These are phyloP conservation scores for Mormyrus hasselquistii DNA, from an alignment of 2,797 vertebrate species.

Conservation along the genomic window DNA sequence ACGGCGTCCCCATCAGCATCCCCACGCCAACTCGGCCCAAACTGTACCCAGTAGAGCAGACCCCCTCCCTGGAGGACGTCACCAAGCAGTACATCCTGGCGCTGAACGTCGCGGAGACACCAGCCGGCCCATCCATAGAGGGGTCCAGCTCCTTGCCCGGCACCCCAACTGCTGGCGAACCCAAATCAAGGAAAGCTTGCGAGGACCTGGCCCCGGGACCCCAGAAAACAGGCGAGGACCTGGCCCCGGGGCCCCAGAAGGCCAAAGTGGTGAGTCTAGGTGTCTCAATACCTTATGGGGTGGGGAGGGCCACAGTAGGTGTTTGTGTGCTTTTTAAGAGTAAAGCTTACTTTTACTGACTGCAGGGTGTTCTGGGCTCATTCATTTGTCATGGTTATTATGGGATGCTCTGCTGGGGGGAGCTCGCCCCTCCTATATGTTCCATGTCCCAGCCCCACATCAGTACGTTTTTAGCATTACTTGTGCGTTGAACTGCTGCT, in stretches of 20 bases:
- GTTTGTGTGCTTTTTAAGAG: not conserved
- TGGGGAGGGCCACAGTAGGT: not conserved
- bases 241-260: constrained; percentile 49
- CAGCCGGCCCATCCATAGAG: constrained; percentile 49
- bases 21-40: constrained; percentile 49
- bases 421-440: not conserved
- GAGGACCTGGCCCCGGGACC: constrained; percentile 52
- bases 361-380: not conserved
- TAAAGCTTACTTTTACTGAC: not conserved
- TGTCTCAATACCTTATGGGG: not conserved
- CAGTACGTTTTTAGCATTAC: not conserved
- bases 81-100: constrained; percentile 79
- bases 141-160: constrained; percentile 50
- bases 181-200: constrained; percentile 54
- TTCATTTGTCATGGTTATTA: not conserved
- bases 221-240: constrained; percentile 59
- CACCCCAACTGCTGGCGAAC: constrained; percentile 52
- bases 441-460: not conserved
- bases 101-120: constrained; percentile 56
- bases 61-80: constrained; percentile 78
- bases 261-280: constrained; percentile 87
- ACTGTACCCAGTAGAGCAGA: constrained; percentile 49
- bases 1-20: constrained; percentile 27
- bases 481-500: not conserved
- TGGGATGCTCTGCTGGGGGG: not conserved